Conservation (phyloP, 1,140 invertebrate species). For the Halyomorpha halys region DNA sequence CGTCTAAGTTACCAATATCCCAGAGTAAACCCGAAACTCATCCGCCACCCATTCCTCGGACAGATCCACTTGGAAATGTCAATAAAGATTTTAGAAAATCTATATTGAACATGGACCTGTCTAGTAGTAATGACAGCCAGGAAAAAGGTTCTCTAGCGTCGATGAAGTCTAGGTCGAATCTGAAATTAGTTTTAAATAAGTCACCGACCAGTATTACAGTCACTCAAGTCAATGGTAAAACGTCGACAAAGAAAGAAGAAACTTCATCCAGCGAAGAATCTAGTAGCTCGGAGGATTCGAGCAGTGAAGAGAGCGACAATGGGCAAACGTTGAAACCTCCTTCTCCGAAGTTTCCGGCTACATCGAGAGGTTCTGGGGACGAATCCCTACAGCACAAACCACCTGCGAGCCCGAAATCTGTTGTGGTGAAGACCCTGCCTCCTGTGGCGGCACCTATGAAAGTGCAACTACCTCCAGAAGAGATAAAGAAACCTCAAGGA, state of each 20-base stretch:
- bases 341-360: constrained; percentile 35
- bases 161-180: background rate
- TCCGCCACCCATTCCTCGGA: constrained; percentile 49
- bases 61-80: constrained; percentile 38
- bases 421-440: constrained; percentile 54
- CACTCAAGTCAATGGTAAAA: constrained; percentile 2
- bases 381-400: constrained; percentile 34
- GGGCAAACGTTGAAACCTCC: constrained; percentile 28
- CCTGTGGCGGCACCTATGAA: constrained; percentile 43
- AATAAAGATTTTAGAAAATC: constrained; percentile 71
- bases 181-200: constrained; percentile 7
- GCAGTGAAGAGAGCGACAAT: constrained; percentile 26
- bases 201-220: constrained; percentile 1
- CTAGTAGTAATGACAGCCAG: constrained; percentile 34
- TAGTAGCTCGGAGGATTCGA: constrained; percentile 34
- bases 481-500: background rate
- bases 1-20: background rate
- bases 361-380: constrained; percentile 28
- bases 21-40: constrained; percentile 28
- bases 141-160: background rate
- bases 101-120: constrained; percentile 52
- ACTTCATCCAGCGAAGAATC: constrained; percentile 2
- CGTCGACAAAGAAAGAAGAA: background rate
- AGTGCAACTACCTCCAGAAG: constrained; percentile 15
- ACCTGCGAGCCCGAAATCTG: constrained; percentile 52